Conservation (phyloP, 1,140 invertebrate genomes). For the Drosophila pectinifera region DNA sequence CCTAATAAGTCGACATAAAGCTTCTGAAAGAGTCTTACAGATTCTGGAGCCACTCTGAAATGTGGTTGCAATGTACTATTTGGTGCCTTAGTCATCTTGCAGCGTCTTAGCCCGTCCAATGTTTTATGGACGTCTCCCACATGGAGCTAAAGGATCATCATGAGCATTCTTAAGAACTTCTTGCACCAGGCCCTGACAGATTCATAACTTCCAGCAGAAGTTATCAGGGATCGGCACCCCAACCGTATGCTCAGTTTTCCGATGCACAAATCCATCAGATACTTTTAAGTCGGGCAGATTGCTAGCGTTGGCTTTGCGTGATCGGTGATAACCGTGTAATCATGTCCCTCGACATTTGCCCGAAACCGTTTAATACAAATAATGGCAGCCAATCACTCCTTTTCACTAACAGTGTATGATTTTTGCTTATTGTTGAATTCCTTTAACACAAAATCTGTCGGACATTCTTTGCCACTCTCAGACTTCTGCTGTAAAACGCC, state of each 20-base stretch:
- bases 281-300: not conserved
- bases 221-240: not conserved
- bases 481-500: too few species aligned
- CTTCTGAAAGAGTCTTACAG: not conserved
- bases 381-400: not conserved
- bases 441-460: not conserved
- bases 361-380: not conserved
- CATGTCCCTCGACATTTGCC: not conserved
- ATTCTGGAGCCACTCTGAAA: not conserved
- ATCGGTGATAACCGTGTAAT: not conserved
- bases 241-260: not conserved
- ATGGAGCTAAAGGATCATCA: not conserved
- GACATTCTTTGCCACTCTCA: not conserved
- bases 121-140: too few species aligned
- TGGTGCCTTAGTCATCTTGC: too few species aligned
- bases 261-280: not conserved
- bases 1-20: not conserved
- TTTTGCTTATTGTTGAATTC: not conserved
- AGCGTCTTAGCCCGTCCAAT: too few species aligned
- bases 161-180: not conserved
- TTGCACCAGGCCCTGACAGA: not conserved
- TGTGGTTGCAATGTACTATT: not conserved
- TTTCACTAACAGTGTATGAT: not conserved
- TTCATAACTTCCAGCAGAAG: not conserved
- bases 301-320: not conserved